Percentiles rank a stretch among this genome's conserved stretches.
Evolutionary conservation across 1,140 invertebrate genomes (phyloP).

Genomic region (Aphaenogaster floridana): DNA sequence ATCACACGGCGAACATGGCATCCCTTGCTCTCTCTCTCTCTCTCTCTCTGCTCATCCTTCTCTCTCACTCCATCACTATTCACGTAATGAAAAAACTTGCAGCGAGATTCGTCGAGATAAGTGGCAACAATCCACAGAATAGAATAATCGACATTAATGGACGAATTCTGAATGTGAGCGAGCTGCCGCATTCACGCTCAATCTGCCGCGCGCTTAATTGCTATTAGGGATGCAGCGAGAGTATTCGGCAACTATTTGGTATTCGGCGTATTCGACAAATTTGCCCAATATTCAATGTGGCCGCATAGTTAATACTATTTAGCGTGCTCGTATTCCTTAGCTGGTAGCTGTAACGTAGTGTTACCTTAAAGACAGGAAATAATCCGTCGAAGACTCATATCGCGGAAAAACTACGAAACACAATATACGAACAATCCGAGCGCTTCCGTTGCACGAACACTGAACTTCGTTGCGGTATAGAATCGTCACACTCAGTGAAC

Average conservation of each 20-base stretch:
- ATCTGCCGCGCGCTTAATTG: conserved; percentile 73
- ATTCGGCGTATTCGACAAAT: conserved; percentile 73
- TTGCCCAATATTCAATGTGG: conserved; percentile 70
- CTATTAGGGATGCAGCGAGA: conserved; percentile 75
- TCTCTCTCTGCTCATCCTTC: not conserved
- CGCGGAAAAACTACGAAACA: conserved; percentile 18
- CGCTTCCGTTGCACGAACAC: not conserved
- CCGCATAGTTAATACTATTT: conserved; percentile 67
- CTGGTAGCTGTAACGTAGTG: not conserved
- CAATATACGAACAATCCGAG: not conserved
- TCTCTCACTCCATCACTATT: not conserved
- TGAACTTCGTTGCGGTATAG: conserved; percentile 30
- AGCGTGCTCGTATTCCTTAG: conserved; percentile 50
- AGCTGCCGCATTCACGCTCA: conserved; percentile 74
- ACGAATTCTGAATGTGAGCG: conserved; percentile 72
- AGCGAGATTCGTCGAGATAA: not conserved
- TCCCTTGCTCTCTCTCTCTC: not conserved
- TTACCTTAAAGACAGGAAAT: conserved; percentile 3
- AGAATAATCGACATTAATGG: conserved; percentile 72
- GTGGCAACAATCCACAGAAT: conserved; percentile 7
- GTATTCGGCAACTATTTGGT: conserved; percentile 76
- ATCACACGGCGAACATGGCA: not conserved
- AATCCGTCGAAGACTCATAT: not conserved
- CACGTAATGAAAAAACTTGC: not conserved
- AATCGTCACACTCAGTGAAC: not conserved